Evolutionary conservation across 2,888 invertebrate species (phyloP).

Genomic region (Cyclophora punctaria): DNA sequence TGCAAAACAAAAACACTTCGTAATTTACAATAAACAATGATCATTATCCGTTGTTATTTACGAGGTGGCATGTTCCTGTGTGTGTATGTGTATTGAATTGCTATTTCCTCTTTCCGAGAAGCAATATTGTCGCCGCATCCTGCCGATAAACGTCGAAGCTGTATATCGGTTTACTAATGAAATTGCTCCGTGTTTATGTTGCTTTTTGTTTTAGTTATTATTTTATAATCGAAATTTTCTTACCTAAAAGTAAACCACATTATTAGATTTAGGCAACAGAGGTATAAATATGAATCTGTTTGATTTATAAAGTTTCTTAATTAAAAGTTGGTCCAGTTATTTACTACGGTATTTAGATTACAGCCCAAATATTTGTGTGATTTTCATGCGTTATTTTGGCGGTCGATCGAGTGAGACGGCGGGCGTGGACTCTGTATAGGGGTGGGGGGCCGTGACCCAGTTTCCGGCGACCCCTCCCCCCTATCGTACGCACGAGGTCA

Average conservation of each 20-base stretch:
- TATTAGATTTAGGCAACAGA: too few species aligned
- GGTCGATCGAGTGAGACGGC: constrained; percentile 58
- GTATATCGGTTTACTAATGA: background rate
- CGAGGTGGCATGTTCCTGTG: background rate
- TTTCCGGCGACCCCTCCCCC: constrained; percentile 31
- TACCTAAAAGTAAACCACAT: too few species aligned
- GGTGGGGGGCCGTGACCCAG: constrained; percentile 58
- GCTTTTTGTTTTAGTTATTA: too few species aligned
- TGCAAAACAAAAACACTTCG: background rate
- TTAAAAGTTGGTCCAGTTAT: too few species aligned
- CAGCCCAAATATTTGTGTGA: background rate
- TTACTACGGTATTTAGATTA: too few species aligned
- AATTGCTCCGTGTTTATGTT: background rate
- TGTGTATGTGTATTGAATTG: constrained; percentile 12
- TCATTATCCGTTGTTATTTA: constrained; percentile 3
- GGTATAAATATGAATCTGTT: too few species aligned
- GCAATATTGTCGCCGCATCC: constrained; percentile 19
- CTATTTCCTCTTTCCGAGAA: constrained; percentile 16
- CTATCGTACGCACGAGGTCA: constrained; percentile 71
- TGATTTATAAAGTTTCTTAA: too few species aligned
- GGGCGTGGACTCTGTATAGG: constrained; percentile 27
- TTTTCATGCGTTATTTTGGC: constrained; percentile 47
- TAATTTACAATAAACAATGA: too few species aligned
- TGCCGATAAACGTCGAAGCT: background rate
- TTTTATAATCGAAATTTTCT: too few species aligned